Percentiles rank a stretch among this genome's conserved stretches.
Evolutionary conservation across 1,140 invertebrate genomes (phyloP).

Genomic region (Brachystomella parvula): DNA sequence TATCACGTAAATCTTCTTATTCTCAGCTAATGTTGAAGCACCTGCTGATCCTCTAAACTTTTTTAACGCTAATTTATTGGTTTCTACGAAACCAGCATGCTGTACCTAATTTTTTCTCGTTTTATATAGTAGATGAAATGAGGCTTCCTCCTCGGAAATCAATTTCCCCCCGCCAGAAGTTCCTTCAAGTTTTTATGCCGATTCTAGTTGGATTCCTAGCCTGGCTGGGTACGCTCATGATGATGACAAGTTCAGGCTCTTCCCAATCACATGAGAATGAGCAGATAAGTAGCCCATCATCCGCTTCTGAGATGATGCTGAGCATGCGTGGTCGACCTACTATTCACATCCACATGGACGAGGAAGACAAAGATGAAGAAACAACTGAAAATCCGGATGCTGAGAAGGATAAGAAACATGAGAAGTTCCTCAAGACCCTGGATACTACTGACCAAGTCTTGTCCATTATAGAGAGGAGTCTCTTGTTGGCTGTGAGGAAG

Average conservation of each 20-base stretch:
- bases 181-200: constrained; percentile 2
- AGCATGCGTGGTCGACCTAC: not conserved
- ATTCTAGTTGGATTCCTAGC: constrained; percentile 2
- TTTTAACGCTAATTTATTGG: too few species aligned
- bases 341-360: constrained; percentile 4
- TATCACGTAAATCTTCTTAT: not conserved
- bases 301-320: not conserved
- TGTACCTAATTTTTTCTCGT: too few species aligned
- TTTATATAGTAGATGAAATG: constrained; percentile 10
- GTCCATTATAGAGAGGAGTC: not conserved
- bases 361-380: not conserved
- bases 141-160: not conserved
- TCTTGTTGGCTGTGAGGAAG: not conserved
- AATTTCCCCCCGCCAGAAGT: not conserved
- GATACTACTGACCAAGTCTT: not conserved
- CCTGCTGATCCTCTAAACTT: too few species aligned
- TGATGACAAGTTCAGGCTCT: not conserved
- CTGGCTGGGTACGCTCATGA: not conserved
- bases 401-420: not conserved
- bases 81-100: too few species aligned
- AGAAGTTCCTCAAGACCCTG: not conserved
- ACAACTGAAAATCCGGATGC: not conserved
- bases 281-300: not conserved
- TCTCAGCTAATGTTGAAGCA: too few species aligned
- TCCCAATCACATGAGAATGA: not conserved